Evolutionary conservation across 2,113 vertebrate genomes (phyloP).

Genomic region (Climacteris rufus): DNA sequence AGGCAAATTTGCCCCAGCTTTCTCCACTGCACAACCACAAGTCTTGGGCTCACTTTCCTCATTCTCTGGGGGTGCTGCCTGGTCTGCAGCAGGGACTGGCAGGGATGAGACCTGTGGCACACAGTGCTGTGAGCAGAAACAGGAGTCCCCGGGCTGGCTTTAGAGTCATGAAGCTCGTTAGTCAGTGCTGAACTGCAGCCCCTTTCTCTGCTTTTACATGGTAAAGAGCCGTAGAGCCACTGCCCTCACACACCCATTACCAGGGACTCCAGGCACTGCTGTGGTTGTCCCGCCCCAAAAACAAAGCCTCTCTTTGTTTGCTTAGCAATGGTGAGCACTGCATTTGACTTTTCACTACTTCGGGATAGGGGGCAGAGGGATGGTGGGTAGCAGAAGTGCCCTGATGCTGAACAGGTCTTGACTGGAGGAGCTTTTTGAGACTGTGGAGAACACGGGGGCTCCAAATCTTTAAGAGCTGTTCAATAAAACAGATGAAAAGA

Average conservation of each 20-base stretch:
- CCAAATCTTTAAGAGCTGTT: not conserved
- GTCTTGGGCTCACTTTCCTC: not conserved
- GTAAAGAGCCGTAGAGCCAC: not conserved
- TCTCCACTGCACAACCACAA: not conserved
- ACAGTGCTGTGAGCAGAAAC: fast-evolving
- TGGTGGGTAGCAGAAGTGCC: not conserved
- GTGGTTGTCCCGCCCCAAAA: not conserved
- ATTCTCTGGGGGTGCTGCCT: not conserved
- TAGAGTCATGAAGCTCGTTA: fast-evolving
- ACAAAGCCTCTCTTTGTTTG: not conserved
- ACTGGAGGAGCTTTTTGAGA: not conserved
- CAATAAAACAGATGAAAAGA: not conserved
- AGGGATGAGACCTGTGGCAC: not conserved
- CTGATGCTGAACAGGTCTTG: not conserved
- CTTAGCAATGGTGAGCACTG: not conserved
- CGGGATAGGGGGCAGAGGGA: not conserved
- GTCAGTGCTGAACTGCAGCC: not conserved
- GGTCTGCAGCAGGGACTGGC: not conserved
- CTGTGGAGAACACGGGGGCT: not conserved
- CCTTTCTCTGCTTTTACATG: not conserved
- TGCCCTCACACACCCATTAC: not conserved
- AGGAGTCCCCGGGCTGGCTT: not conserved
- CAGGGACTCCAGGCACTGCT: not conserved
- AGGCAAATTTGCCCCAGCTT: not conserved
- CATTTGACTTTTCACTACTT: not conserved